These are phyloP conservation scores for Cydia strobilella DNA, from an alignment of 1,140 invertebrate species.

Conservation along the genomic window DNA sequence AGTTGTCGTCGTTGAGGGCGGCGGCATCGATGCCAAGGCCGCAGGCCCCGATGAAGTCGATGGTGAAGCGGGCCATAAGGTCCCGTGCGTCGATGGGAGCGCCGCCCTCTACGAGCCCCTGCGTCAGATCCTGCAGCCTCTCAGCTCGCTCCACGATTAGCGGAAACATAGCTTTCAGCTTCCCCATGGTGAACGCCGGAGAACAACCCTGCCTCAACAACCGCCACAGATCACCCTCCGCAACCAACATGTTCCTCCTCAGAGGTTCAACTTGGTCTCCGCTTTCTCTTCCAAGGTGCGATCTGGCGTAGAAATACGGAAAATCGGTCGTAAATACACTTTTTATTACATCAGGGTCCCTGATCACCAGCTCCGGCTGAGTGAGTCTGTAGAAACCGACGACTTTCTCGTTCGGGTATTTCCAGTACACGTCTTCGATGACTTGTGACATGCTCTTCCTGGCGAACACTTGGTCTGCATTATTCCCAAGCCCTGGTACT, in stretches of 20 bases:
- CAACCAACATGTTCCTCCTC: conserved; percentile 38
- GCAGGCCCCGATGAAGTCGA: conserved; percentile 69
- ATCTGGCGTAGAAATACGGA: conserved; percentile 56
- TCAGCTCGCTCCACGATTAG: conserved; percentile 68
- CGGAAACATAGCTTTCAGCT: conserved; percentile 80
- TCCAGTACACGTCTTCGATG: conserved; percentile 7
- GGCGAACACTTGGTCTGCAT: background rate
- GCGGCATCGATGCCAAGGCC: conserved; percentile 81
- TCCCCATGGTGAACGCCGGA: conserved; percentile 81
- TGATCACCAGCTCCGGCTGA: conserved; percentile 59
- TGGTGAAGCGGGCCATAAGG: conserved; percentile 51
- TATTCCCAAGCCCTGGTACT: conserved; percentile 3
- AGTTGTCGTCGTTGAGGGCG: conserved; percentile 72
- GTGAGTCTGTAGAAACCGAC: background rate
- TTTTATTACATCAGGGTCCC: conserved; percentile 80
- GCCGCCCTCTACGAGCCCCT: conserved; percentile 23
- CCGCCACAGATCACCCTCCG: conserved; percentile 74
- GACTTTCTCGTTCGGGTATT: conserved; percentile 10
- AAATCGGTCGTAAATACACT: conserved; percentile 79
- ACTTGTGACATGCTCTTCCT: conserved; percentile 16
- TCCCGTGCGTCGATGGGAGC: conserved; percentile 40
- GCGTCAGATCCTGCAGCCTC: conserved; percentile 49
- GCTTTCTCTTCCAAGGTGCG: background rate
- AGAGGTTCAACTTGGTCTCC: conserved; percentile 40
- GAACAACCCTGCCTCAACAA: conserved; percentile 76